Base-by-base conservation (phyloP, 2,888 invertebrate genomes). In the Elaeidobius kamerunicus region DNA sequence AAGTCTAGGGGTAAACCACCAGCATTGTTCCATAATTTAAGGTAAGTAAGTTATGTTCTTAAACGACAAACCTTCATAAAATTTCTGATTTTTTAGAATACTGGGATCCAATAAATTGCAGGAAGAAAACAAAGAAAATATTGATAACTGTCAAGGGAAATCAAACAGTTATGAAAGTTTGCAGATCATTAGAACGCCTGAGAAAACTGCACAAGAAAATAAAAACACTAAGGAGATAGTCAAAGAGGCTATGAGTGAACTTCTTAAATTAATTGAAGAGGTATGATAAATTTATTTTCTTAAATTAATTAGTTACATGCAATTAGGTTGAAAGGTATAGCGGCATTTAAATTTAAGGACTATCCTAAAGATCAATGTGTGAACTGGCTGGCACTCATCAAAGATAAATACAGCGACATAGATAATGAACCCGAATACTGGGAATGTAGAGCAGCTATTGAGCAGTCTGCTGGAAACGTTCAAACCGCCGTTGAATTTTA, bases 381-480 rank as follows among this genome's bases (percentile, higher is more conserved):
- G 2, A 73, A 74, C 6, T 82, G 80, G 79, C 66, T 82, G 1
- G 73, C 75, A 0, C 71, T 76, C 0, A 73, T 82, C n/a, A 69
- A 76, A 1, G 69, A 73, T 1, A 71, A 76, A 1, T 78, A 74
- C 57, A 71, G 72, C 0, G 42, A 64, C 0, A 72, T 78, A 0
- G 72, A 73, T 0, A 67, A 75, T 2, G 67, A 69, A 1, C 76
- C 79, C 0, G 71, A 75, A 1, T 82, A 81, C 64, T 82, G 82
- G 82, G 81, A 82, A 64, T 81, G 81, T 52, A 67, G 79, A 1
- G 81, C 81, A 0, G 78, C 78, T 0, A 65, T 82, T 0, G 81
- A 81, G 63, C 78, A 80, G 64, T 58, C 70, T 0, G 62, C 77
- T 0, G 81, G 81, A 0, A 77, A 82, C 63, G 66, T 81, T 30